A percentile compares a stretch with the other conserved stretches of the same genome.
phyloP scores from a whole-genome alignment of 2,888 invertebrate species.

The Lithosia quadra region DNA sequence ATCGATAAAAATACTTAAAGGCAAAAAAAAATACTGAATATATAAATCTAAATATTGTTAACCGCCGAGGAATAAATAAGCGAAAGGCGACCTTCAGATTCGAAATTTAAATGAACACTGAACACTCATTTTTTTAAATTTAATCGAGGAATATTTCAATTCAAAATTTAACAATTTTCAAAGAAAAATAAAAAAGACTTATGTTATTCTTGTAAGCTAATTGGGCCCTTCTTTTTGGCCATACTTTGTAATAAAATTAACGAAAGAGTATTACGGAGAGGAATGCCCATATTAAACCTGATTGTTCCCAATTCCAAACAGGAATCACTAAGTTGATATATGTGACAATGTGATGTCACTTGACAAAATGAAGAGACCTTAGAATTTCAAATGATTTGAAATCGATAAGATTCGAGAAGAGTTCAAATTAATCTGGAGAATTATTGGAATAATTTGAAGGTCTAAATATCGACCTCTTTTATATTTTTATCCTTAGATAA shows the following conservation, averaged over 20 bases:
- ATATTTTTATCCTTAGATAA: not conserved
- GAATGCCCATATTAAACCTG: no score
- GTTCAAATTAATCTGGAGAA: no score
- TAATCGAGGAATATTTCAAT: not conserved
- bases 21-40: not conserved
- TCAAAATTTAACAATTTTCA: not conserved
- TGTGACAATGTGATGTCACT: not conserved
- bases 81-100: not conserved
- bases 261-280: no score
- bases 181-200: no score
- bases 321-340: not conserved
- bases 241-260: no score
- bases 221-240: no score
- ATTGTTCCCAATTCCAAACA: not conserved
- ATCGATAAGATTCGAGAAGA: no score
- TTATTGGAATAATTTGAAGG: no score
- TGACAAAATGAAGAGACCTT: not conserved
- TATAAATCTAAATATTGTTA: not conserved
- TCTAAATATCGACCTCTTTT: not conserved
- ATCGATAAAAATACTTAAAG: slow-evolving; percentile 14
- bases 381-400: not conserved
- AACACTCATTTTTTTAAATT: not conserved
- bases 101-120: not conserved
- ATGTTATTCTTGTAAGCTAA: no score
- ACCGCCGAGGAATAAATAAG: not conserved